These are phyloP conservation scores for Tragopan temminckii DNA, from an alignment of 2,797 vertebrate genomes.

Conservation along the genomic window DNA sequence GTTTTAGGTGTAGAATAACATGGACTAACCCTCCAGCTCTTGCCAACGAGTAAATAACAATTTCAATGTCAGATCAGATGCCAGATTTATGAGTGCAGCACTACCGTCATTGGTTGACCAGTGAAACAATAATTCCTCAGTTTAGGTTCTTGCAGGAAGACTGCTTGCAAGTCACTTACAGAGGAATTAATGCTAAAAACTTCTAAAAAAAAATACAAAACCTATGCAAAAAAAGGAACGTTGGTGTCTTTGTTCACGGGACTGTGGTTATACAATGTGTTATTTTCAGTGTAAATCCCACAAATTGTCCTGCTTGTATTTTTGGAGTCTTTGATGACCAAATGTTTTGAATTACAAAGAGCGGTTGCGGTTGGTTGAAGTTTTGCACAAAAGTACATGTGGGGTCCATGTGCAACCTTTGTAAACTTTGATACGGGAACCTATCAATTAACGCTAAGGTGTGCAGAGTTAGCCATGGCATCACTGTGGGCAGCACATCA, in stretches of 20 bases:
- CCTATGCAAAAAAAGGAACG: neutral
- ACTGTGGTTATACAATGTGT: neutral
- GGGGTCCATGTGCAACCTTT: neutral
- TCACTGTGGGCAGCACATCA: neutral
- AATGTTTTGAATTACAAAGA: constrained; percentile 21
- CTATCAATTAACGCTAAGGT: neutral
- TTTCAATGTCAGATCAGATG: constrained; percentile 33
- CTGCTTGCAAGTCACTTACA: neutral
- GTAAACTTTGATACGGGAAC: constrained; percentile 8
- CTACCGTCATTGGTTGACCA: neutral
- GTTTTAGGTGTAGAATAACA: neutral
- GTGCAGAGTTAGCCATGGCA: neutral
- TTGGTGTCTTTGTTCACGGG: neutral
- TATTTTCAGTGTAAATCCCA: constrained; percentile 39
- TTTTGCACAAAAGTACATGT: neutral
- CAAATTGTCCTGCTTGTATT: neutral
- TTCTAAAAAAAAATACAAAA: neutral
- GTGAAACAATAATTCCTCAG: neutral
- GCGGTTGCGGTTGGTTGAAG: neutral
- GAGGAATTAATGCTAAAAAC: neutral
- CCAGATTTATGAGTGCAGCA: neutral
- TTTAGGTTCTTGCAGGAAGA: constrained; percentile 18
- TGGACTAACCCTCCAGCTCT: neutral
- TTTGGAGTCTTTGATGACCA: constrained; percentile 39
- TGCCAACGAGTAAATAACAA: constrained; percentile 25